Conservation (phyloP, 1,140 invertebrate species). For the Batillaria attramentaria region DNA sequence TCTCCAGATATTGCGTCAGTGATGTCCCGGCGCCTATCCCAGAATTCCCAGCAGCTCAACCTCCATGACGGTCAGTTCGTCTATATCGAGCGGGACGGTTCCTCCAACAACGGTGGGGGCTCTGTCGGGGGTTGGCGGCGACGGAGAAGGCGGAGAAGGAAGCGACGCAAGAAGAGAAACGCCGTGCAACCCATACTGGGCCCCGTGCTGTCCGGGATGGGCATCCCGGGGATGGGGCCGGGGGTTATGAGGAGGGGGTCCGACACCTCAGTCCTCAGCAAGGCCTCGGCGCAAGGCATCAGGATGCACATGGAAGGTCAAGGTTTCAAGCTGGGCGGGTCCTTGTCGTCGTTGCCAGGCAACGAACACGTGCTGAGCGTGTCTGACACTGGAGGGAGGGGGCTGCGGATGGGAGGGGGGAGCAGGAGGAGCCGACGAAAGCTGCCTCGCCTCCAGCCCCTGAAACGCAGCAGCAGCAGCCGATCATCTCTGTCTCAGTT, state of each 20-base stretch:
- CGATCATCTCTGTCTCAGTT: conserved; percentile 17
- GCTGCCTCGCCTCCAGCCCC: conserved; percentile 11
- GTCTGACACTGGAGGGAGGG: neutral
- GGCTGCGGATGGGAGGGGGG: conserved; percentile 15
- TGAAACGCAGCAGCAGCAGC: conserved; percentile 31
- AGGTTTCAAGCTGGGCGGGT: conserved; percentile 34
- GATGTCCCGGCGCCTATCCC: conserved; percentile 49
- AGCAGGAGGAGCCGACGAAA: conserved; percentile 19
- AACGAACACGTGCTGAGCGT: neutral
- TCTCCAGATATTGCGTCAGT: conserved; percentile 59
- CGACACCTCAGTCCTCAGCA: conserved; percentile 50
- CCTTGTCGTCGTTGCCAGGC: conserved; percentile 13
- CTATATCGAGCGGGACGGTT: conserved; percentile 35
- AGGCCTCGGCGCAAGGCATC: conserved; percentile 53
- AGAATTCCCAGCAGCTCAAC: conserved; percentile 49
- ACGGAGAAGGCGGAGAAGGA: conserved; percentile 40
- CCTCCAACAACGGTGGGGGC: conserved; percentile 20
- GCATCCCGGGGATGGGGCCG: conserved; percentile 1
- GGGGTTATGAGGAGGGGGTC: conserved; percentile 38
- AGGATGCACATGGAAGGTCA: conserved; percentile 41
- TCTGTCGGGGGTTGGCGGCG: conserved; percentile 9
- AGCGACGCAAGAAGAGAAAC: conserved; percentile 44
- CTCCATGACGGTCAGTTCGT: conserved; percentile 36
- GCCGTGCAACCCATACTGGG: conserved; percentile 46
- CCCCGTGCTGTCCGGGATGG: conserved; percentile 39